Conservation (phyloP, 2,888 invertebrate genomes). For the Aquatica leii region DNA sequence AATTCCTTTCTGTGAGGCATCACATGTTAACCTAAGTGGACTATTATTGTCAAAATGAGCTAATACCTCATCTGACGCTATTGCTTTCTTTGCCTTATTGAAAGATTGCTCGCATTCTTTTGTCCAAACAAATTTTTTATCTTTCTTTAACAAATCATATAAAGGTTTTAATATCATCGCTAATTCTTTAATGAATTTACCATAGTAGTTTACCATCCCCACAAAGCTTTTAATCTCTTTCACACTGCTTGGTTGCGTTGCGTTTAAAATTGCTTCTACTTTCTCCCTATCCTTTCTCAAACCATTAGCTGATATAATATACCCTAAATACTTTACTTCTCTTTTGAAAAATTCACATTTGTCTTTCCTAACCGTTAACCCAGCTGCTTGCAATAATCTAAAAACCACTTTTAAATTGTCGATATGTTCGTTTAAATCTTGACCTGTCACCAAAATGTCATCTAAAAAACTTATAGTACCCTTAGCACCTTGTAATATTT, state of each 20-base stretch:
- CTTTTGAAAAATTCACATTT: no score
- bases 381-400: not conserved
- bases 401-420: not conserved
- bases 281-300: not conserved
- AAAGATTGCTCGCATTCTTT: not conserved
- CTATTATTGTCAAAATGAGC: not conserved
- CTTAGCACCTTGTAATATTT: not conserved
- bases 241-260: not conserved
- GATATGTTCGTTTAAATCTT: not conserved
- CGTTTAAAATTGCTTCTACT: not conserved
- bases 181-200: not conserved
- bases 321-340: no score
- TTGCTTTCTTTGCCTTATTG: not conserved
- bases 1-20: constrained; percentile 21
- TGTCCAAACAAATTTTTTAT: constrained; percentile 15
- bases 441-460: not conserved
- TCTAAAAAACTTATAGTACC: not conserved
- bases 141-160: not conserved
- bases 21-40: not conserved
- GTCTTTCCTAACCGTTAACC: no score
- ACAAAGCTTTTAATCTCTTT: not conserved
- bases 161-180: not conserved
- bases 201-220: constrained; percentile 14
- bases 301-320: not conserved
- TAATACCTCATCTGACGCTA: not conserved